A percentile compares a stretch with the other conserved stretches of the same genome.
Conservation (phyloP, 2,113 vertebrate genomes). For the Mionectes macconnelli region DNA sequence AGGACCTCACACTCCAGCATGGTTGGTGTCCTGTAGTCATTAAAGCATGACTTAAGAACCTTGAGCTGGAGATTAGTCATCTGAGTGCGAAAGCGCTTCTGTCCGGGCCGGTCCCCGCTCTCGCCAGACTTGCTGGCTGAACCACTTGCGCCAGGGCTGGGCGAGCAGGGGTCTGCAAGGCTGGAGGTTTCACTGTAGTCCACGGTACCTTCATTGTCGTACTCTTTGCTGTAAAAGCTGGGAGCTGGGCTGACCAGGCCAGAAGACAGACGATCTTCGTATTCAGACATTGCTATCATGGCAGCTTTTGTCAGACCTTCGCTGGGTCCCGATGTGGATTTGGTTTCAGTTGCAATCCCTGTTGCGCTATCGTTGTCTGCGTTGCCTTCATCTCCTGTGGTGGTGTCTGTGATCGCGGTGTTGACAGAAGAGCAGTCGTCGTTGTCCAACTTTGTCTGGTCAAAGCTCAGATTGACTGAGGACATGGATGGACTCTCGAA, state of each 20-base stretch:
- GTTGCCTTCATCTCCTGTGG: slow-evolving; percentile 96
- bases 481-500: slow-evolving; percentile 95
- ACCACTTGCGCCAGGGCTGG: slow-evolving; percentile 88
- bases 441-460: slow-evolving; percentile 94
- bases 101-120: slow-evolving; percentile 91
- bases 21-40: slow-evolving; percentile 97
- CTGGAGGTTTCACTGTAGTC: slow-evolving; percentile 99
- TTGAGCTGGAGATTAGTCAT: slow-evolving; percentile 99
- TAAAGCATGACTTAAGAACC: slow-evolving; percentile 97
- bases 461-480: slow-evolving; percentile 92
- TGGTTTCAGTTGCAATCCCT: slow-evolving; percentile 81
- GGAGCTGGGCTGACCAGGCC: slow-evolving; percentile 96
- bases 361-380: slow-evolving; percentile 92
- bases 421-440: slow-evolving; percentile 99
- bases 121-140: slow-evolving; percentile 91
- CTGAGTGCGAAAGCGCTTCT: slow-evolving; percentile 98
- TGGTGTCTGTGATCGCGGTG: slow-evolving; percentile 97
- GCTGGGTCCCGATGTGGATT: slow-evolving; percentile 82
- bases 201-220: slow-evolving; percentile 94
- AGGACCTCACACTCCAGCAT: slow-evolving; percentile 99
- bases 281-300: slow-evolving; percentile 86
- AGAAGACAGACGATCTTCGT: slow-evolving; percentile 96
- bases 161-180: slow-evolving; percentile 95
- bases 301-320: slow-evolving; percentile 91
- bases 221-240: slow-evolving; percentile 94